Evolutionary conservation across 2,888 invertebrate genomes (phyloP), one percentile per base, ranked within the genome.

Genomic region (Mythimna albipuncta): DNA sequence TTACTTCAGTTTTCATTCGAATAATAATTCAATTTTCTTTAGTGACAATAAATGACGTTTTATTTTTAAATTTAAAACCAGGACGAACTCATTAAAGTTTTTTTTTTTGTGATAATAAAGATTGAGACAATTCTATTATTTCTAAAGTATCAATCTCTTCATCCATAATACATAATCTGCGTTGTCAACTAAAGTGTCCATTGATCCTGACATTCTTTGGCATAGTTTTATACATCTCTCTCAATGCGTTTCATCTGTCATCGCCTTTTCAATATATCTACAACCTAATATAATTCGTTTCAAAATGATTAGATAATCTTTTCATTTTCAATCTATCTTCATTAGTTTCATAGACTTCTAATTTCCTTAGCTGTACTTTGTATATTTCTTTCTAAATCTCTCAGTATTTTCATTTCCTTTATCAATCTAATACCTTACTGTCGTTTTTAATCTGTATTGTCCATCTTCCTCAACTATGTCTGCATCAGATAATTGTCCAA

Each of bases 311-410:
- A 32, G 32, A 32, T 32, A 32, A 32, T 5, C 32, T 32, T 32
- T 32, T 32, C 32, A 32, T 32, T 32, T 32, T 7, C 54, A 26
- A 82, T 79, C 68, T 66, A 82, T 79, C 79, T 69, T 21, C 19
- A 58, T 66, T 73, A 72, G 71, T 72, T 77, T 52, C 79, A 52
- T 78, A 68, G 72, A 65, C 79, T 79, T 50, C 11, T 35, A 26
- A 72, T 82, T 82, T 82, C 44, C 72, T 78, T 79, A 72, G 82
- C 54, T 4, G n/a, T 26, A 11, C 16, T 50, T 50, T 19, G 19
- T 5, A 6, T 47, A 16, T 50, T 50, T n/a, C n/a, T 19, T 0
- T 50, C 50, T 50, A 50, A 16, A 19, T 50, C 19, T 50, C 58
- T 58, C 5, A 16, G 11, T 6, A 26, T 26, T 26, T 55, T 26